Percentiles rank a stretch among this genome's conserved stretches.
Evolutionary conservation across 2,888 invertebrate genomes (phyloP).

Genomic region (Macaria liturata): DNA sequence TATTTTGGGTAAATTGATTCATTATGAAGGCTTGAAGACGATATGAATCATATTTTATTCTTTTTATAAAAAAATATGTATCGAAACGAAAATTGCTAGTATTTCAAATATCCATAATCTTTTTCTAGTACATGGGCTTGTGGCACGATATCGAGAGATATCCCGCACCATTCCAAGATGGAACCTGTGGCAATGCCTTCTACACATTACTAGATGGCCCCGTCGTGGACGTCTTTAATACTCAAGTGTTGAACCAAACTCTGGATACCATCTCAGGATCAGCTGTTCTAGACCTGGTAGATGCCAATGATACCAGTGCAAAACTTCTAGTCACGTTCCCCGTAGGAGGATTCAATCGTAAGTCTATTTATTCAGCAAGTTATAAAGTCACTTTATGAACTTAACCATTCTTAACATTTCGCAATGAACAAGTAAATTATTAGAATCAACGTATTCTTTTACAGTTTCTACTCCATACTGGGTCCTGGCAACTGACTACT

Average conservation of each 20-base stretch:
- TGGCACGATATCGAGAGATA: conserved; percentile 63
- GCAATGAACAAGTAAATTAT: too few relatives aligned
- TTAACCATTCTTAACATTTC: too few relatives aligned
- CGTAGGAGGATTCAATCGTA: conserved; percentile 60
- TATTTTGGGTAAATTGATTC: too few relatives aligned
- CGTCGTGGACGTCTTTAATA: conserved; percentile 44
- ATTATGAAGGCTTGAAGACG: too few relatives aligned
- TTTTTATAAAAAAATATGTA: too few relatives aligned
- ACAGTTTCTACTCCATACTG: conserved; percentile 73
- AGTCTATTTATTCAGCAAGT: conserved; percentile 14
- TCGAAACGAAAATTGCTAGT: too few relatives aligned
- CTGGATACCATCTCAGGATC: conserved; percentile 52
- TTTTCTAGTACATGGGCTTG: conserved; percentile 52
- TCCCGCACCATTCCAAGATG: conserved; percentile 52
- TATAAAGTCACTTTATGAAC: too few relatives aligned
- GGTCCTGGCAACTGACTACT: conserved; percentile 86
- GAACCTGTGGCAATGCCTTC: conserved; percentile 55
- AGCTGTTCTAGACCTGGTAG: conserved; percentile 40
- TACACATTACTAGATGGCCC: conserved; percentile 43
- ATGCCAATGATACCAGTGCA: conserved; percentile 80
- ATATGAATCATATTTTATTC: too few relatives aligned
- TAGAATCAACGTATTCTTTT: conserved; percentile 9
- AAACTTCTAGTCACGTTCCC: conserved; percentile 85
- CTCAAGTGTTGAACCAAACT: conserved; percentile 53
- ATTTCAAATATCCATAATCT: neutral